Evolutionary conservation across 92 coral and sea anemone species (phyloP), one percentile per base, ranked within the genome.

Genomic region (Porites cylindrica): DNA sequence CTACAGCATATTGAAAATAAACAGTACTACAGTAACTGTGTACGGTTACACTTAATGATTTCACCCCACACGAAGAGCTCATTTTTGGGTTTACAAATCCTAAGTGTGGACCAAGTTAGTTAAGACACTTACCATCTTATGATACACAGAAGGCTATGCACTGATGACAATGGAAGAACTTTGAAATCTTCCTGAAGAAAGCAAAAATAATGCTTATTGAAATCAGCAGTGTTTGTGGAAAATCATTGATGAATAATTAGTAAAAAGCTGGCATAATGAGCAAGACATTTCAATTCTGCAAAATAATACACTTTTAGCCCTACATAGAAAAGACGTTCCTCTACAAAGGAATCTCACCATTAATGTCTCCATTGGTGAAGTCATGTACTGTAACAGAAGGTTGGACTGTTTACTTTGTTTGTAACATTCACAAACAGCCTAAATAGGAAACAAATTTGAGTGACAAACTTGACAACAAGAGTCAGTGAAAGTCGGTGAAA

Each of bases 101-200:
- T 29, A 29, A 29, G 32, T 29, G 32, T 29, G 32, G 32, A 29
- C 5, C 7, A 38, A 38, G 47, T 38, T 38, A 38, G 47, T 38
- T 38, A 38, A 38, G 47, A 38, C 47, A 69, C 89, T 81, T 67
- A 91, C 94, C 85, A 86, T 78, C 47, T 80, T 1, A 91, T 17
- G 3, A 91, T 70, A 51, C 77, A 66, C 73, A 93, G 64, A 70
- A 93, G 58, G 78, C 96, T 82, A 69, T 82, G 78, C 16, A 77
- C 94, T 23, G 88, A 85, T 60, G 74, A 75, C 56, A 89, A 68
- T 47, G 96, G 94, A 52, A 93, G 78, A 68, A 83, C 80, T 76
- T 76, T 91, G n/a, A 76, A 85, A 9, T 88, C 80, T 10, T 78
- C 51, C 96, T 93, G 73, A 8, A 10, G 61, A 11, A 56, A 56